Conservation (phyloP, 2,113 vertebrate genomes). For the Catharus fuscescens region DNA sequence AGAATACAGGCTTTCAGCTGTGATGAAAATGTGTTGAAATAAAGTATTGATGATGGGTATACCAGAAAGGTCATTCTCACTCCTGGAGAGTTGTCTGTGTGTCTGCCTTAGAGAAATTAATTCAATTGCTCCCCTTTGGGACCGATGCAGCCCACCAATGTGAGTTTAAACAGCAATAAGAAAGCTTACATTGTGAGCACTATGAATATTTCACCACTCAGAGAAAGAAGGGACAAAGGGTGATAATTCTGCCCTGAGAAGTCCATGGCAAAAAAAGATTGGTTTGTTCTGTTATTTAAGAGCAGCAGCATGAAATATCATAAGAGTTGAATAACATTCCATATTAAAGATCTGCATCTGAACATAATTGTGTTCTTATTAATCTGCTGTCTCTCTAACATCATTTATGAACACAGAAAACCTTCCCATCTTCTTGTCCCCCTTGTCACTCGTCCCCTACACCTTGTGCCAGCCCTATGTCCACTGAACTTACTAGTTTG, state of each 20-base stretch:
- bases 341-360: background rate
- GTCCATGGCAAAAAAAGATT: background rate
- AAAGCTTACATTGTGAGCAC: background rate
- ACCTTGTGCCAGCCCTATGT: background rate
- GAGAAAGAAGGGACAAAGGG: background rate
- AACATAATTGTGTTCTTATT: background rate
- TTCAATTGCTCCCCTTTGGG: slow-evolving; percentile 49
- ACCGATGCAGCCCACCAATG: background rate
- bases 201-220: background rate
- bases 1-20: slow-evolving; percentile 37
- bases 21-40: slow-evolving; percentile 58
- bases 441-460: background rate
- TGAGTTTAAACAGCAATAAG: slow-evolving; percentile 30
- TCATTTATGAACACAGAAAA: background rate
- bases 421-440: background rate
- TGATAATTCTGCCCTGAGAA: background rate
- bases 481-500: background rate
- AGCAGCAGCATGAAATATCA: background rate
- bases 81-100: slow-evolving; percentile 24
- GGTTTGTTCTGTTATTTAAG: background rate
- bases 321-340: background rate
- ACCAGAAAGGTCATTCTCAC: slow-evolving; percentile 52
- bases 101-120: slow-evolving; percentile 55
- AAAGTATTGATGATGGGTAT: slow-evolving; percentile 52
- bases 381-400: background rate